Percentiles rank a stretch among this genome's conserved stretches.
Conservation (phyloP, 2,888 invertebrate species). For the Mactromeris polynyma region DNA sequence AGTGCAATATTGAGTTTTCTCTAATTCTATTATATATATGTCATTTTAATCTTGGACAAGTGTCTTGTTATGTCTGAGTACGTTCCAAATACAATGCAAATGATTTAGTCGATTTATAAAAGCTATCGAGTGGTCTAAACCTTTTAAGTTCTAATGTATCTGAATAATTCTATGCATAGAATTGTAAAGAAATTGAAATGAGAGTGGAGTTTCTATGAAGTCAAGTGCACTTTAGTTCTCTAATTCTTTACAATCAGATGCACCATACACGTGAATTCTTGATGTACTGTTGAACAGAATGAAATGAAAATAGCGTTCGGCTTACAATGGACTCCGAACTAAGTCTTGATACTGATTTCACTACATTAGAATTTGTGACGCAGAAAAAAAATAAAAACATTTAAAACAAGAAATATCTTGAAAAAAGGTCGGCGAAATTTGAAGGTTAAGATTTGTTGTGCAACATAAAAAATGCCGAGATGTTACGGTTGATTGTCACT, state of each 20-base stretch:
- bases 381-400: not conserved
- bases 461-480: no score
- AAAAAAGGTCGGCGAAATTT: no score
- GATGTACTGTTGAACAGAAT: not conserved
- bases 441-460: no score
- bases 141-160: not conserved
- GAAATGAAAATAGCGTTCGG: not conserved
- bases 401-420: no score
- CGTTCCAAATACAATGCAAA: not conserved
- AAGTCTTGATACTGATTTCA: not conserved
- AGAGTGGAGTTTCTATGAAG: not conserved
- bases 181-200: not conserved
- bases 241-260: not conserved
- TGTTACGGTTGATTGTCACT: no score
- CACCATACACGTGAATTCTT: not conserved
- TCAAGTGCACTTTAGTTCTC: not conserved
- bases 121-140: not conserved
- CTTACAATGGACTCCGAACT: not conserved
- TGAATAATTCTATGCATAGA: not conserved
- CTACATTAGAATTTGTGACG: not conserved
- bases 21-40: not conserved
- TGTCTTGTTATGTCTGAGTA: no score
- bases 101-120: not conserved
- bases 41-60: not conserved
- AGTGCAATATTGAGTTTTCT: not conserved